These are phyloP conservation scores for Cottus gobio DNA, from an alignment of 2,113 vertebrate genomes.

Conservation along the genomic window DNA sequence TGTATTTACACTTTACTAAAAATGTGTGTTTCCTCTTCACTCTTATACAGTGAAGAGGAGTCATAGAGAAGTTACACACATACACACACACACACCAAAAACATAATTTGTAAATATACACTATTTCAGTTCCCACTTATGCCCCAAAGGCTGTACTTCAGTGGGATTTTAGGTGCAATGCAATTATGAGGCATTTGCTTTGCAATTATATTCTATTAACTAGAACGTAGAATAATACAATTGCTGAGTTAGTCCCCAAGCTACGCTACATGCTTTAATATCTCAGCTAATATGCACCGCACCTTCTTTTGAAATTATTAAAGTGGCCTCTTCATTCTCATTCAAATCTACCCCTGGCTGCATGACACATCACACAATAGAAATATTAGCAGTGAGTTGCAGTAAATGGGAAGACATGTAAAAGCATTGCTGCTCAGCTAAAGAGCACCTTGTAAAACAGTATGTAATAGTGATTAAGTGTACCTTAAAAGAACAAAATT, in stretches of 20 bases:
- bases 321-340: neutral
- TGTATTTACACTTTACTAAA: neutral
- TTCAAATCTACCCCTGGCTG: neutral
- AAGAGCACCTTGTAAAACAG: conserved; percentile 8
- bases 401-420: neutral
- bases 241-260: neutral
- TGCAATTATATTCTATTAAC: neutral
- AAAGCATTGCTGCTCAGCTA: conserved; percentile 10
- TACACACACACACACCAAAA: neutral
- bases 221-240: neutral
- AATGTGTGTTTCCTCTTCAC: no score
- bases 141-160: neutral
- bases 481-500: neutral
- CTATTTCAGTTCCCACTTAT: neutral
- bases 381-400: neutral
- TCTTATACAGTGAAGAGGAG: neutral
- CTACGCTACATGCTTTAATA: neutral
- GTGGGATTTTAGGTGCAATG: neutral
- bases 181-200: neutral
- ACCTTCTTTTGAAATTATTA: neutral
- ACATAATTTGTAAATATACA: neutral
- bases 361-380: conserved; percentile 4
- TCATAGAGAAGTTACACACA: neutral
- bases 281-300: conserved; percentile 2
- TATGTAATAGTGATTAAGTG: conserved; percentile 12